Percentiles rank a stretch among this genome's conserved stretches.
These are phyloP conservation scores for Malacoctenus gilli DNA, from an alignment of 2,797 vertebrate species.

Conservation along the genomic window DNA sequence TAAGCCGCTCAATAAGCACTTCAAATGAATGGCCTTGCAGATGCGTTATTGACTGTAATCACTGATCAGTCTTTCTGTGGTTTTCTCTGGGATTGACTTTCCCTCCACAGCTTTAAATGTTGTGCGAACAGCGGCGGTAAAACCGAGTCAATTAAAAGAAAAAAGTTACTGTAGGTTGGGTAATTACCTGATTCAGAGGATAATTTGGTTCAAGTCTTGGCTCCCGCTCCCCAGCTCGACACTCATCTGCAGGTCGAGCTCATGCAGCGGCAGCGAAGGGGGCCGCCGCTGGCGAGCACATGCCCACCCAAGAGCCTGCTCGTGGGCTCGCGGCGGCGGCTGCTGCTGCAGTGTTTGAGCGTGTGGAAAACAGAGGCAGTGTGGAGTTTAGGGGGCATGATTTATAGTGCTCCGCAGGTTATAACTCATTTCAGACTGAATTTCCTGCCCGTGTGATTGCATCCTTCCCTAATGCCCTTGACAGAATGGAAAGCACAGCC, in stretches of 20 bases:
- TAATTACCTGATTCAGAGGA: no score
- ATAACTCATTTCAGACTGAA: conserved; percentile 78
- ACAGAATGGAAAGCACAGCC: conserved; percentile 75
- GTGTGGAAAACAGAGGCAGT: conserved; percentile 35
- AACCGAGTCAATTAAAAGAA: conserved; percentile 47
- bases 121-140: conserved; percentile 49
- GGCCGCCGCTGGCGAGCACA: conserved; percentile 29
- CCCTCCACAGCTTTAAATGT: conserved; percentile 47
- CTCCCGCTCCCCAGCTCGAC: conserved; percentile 11
- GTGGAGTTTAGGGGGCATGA: conserved; percentile 60
- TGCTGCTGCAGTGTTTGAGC: conserved; percentile 39
- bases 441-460: conserved; percentile 72
- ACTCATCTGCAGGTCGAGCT: not conserved
- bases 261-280: no score
- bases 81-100: conserved; percentile 61
- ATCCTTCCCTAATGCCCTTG: conserved; percentile 77
- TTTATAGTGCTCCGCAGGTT: conserved; percentile 72
- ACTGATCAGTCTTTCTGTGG: conserved; percentile 67
- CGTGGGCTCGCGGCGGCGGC: conserved; percentile 32
- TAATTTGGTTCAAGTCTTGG: not conserved
- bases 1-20: conserved; percentile 67
- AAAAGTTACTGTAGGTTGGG: conserved; percentile 50
- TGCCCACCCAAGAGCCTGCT: conserved; percentile 31
- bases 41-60: conserved; percentile 67
- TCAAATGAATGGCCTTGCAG: conserved; percentile 61